Base-by-base conservation (phyloP, 1,140 invertebrate species). In the Antheraea mylitta region DNA sequence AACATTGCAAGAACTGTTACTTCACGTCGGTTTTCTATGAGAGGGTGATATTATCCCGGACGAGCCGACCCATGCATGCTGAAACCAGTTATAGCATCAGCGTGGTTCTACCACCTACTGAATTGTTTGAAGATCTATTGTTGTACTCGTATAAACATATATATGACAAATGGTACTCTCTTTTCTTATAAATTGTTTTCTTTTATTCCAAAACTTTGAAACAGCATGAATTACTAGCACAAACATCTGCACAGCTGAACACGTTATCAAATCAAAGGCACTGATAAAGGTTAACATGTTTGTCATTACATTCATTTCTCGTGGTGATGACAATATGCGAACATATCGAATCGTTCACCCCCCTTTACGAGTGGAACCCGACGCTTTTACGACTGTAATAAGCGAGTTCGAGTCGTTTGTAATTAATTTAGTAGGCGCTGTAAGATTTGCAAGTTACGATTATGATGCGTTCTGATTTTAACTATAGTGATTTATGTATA, bases 321-420 rank as follows among this genome's bases (percentile, higher is more conserved):
- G 69, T 79, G 79, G 79, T 63, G 70, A 77, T 73, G 76, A 81
- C 77, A 85, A 80, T 79, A 75, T 80, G 73, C 36, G 74, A 76
- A 77, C 81, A 82, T 78, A 79, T 84, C 78, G 82, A 82, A 86
- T 69, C 83, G 71, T 82, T 86, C 81, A 83, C 77, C 83, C 45
- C 45, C 77, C 74, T 68, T 86, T 86, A 86, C 76, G 79, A 82
- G 45, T 69, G 67, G 42, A 37, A 65, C 59, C 72, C 62, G 79
- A 78, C 80, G 70, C 70, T 65, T 85, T 85, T 85, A 85, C 73
- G 71, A 66, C 65, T n/a, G 70, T 82, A 79, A 85, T 79, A 73
- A 81, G 75, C 69, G 71, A 72, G 69, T 65, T 76, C 67, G 61
- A 74, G 72, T 73, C 73, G 78, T 70, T 76, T 78, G 72, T 83